Evolutionary conservation across 2,797 vertebrate genomes (phyloP).

Genomic region (Trematomus bernacchii): DNA sequence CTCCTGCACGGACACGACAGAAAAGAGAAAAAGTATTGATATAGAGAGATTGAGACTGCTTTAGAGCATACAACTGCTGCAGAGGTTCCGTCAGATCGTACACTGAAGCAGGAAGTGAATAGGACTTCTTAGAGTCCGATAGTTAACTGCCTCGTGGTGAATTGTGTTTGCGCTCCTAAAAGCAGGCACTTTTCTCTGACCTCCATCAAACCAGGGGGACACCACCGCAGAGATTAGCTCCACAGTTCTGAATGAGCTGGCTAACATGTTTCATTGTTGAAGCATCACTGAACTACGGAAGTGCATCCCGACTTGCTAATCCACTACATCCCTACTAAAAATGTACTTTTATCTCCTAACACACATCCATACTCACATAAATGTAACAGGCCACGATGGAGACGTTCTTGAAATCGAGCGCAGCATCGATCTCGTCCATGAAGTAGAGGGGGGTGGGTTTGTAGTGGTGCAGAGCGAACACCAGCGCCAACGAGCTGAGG

Average conservation of each 20-base stretch:
- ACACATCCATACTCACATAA: constrained; percentile 88
- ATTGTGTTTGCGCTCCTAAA: neutral
- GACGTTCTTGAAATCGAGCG: constrained; percentile 98
- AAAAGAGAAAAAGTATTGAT: neutral
- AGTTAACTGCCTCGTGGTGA: neutral
- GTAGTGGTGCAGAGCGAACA: constrained; percentile 98
- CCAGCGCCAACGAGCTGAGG: constrained; percentile 95
- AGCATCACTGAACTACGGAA: neutral
- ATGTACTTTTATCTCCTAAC: neutral
- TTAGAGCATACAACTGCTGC: neutral
- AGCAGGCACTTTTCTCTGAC: constrained; percentile 15
- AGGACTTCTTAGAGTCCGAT: neutral
- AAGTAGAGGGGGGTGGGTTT: constrained; percentile 98
- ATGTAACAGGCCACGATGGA: constrained; percentile 98
- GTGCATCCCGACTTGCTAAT: neutral
- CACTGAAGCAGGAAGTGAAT: neutral
- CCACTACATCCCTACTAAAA: neutral
- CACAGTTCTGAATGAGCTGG: neutral
- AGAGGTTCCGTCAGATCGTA: neutral
- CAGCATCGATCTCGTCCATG: constrained; percentile 99
- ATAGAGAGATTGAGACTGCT: neutral
- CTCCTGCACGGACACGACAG: constrained; percentile 84
- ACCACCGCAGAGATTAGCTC: constrained; percentile 18
- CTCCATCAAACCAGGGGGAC: constrained; percentile 11
- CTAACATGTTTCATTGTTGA: constrained; percentile 3